Percentiles rank a stretch among this genome's conserved stretches.
Evolutionary conservation across 2,797 vertebrate genomes (phyloP).

Genomic region (Sternarchorhynchus goeldii): DNA sequence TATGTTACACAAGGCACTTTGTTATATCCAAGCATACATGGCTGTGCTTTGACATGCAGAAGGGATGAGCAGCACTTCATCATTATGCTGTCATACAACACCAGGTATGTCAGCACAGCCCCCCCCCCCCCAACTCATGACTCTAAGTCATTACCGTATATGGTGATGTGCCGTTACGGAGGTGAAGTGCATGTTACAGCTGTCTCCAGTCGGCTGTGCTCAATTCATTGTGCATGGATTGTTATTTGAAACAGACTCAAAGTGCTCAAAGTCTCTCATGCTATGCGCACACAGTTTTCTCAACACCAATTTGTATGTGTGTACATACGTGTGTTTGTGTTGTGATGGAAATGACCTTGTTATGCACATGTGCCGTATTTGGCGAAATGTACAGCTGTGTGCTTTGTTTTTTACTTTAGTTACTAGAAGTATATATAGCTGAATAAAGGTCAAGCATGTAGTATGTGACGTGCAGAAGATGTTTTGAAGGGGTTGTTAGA

Average conservation of each 20-base stretch:
- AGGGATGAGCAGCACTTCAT: constrained; percentile 15
- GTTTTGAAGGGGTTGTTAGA: too few species aligned
- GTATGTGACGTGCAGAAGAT: too few species aligned
- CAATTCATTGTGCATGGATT: neutral
- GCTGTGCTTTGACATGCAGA: constrained; percentile 37
- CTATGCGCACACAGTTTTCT: too few species aligned
- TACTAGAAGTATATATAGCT: too few species aligned
- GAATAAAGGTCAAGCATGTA: too few species aligned
- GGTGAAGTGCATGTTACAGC: neutral
- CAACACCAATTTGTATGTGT: neutral
- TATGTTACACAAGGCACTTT: neutral
- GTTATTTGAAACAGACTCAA: too few species aligned
- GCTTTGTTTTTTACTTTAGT: too few species aligned
- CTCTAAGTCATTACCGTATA: constrained; percentile 32
- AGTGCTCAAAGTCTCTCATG: too few species aligned
- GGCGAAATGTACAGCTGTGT: too few species aligned
- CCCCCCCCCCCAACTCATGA: neutral
- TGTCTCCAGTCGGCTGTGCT: neutral
- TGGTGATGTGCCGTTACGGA: constrained; percentile 17
- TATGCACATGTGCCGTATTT: too few species aligned
- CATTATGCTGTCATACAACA: constrained; percentile 12
- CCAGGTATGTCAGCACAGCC: neutral
- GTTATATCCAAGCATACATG: neutral
- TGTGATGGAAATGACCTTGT: too few species aligned
- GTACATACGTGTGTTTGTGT: neutral